Base-by-base conservation (phyloP, 2,888 invertebrate genomes). In the Lapara coniferarum region DNA sequence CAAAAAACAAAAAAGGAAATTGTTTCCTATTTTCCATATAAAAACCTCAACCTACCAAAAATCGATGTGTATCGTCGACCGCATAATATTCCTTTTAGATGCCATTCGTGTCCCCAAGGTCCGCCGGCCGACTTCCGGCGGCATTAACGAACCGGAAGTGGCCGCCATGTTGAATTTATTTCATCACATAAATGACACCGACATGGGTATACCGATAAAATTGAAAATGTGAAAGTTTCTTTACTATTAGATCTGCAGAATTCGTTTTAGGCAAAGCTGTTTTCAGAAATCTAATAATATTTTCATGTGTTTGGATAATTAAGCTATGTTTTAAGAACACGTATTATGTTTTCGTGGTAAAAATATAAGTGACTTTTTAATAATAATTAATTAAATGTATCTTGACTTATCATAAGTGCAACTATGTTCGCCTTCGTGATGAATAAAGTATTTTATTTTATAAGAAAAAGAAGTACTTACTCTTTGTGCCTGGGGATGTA, bases 101-200 rank as follows among this genome's bases (percentile, higher is more conserved):
- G 49, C 19, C 49, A 19, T 67, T 67, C 67, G 25, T 66, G 46
- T 67, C 67, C 49, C 25, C 56, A 56, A 67, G 67, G 67, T 56
- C 71, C 56, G 66, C 10, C 63, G 19, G 19, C 19, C 63, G 46
- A 71, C 76, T 74, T 77, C 77, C 77, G 76, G 73, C 74, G 75
- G 73, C 74, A 77, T 77, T 76, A 77, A 72, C 74, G 76, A 73
- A 74, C 72, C 75, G 76, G 77, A 77, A 76, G 72, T 70, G 59
- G 73, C 67, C 44, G 67, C 67, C 67, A 67, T 67, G 16, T 55
- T 67, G 67, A 67, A 67, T 67, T 67, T 56, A 67, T 67, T 46
- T 55, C 19, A 16, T 56, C 56, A 67, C 44, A 56, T 56, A 56
- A 49, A 46, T 63, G 19, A 63, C 63, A 63, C 63, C 12, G 63